Evolutionary conservation across 2,113 vertebrate genomes (phyloP), one percentile per base, ranked within the genome.

Genomic region (Burhinus bistriatus): DNA sequence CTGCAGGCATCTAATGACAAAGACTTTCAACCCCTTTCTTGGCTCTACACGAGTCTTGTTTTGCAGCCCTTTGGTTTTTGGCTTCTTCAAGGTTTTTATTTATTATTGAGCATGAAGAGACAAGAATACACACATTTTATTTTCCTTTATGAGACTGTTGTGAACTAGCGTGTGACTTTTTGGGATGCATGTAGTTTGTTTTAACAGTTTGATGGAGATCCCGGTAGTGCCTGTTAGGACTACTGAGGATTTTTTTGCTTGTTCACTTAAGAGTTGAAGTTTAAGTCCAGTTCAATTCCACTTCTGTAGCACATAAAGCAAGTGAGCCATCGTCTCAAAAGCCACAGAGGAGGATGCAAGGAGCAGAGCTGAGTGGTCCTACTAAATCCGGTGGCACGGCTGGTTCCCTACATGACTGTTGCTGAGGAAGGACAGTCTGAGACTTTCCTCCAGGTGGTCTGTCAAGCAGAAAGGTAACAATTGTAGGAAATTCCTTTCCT

Each of bases 401-500:
- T 79, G 44, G 10, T 27, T 47, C 45, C 65, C 49, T 76, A 64
- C 16, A 1, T 17, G 38, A 62, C 38, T 30, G 44, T 54, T 93
- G 36, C 65, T 87, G 76, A 89, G 77, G 61, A 83, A 82, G 52
- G 34, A 64, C 81, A 49, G 73, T 23, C 45, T 69, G 44, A 75
- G 65, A 51, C 79, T 87, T 94, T 49, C 45, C 89, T 94, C 86
- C 89, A 97, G 96, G 96, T 97, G 95, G 75, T 93, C 90, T 93
- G 73, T 91, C 82, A 87, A 69, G 70, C 78, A 96, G 92, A 88
- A 97, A 94, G 96, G 93, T 96, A 89, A 96, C 96, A 96, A 97
- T 94, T 90, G 90, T 59, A 97, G 96, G 96, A 97, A 96, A 92
- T 92, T 83, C 82, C 40, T 96, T 95, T 88, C 76, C 75, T 86